phyloP scores from a whole-genome alignment of 2,113 vertebrate species.

The Silurus asotus region DNA sequence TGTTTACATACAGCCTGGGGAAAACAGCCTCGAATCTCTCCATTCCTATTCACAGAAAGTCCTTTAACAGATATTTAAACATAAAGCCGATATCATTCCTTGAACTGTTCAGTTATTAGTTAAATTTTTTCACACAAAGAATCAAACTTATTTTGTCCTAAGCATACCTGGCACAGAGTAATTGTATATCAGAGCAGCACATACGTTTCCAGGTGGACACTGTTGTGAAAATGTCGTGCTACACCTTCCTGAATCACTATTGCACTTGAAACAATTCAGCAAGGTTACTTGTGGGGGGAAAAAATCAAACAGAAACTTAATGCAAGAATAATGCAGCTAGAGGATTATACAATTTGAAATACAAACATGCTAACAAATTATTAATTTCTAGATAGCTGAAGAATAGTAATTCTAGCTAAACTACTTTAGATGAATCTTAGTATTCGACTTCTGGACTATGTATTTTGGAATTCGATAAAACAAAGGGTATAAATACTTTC shows the following conservation, averaged over 20 bases:
- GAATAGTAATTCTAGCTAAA: neutral
- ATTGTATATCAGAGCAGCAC: neutral
- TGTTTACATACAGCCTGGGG: neutral
- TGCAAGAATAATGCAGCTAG: neutral
- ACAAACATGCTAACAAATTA: neutral
- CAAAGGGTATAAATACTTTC: neutral
- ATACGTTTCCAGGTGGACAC: neutral
- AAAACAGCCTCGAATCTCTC: neutral
- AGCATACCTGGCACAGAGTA: neutral
- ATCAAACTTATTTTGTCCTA: neutral
- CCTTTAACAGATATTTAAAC: slow-evolving; percentile 6
- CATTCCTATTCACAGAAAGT: neutral
- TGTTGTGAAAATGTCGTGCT: neutral
- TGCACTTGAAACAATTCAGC: neutral
- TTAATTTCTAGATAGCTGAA: neutral
- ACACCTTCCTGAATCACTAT: neutral
- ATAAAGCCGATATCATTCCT: neutral
- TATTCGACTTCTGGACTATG: neutral
- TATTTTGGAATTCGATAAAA: neutral
- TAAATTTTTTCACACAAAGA: neutral
- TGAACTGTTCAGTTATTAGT: neutral
- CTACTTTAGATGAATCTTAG: neutral
- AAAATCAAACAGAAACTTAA: neutral
- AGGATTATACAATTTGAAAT: neutral
- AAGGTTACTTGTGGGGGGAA: neutral